phyloP scores from a whole-genome alignment of 2,888 invertebrate species.

The Drosophila conformis region DNA sequence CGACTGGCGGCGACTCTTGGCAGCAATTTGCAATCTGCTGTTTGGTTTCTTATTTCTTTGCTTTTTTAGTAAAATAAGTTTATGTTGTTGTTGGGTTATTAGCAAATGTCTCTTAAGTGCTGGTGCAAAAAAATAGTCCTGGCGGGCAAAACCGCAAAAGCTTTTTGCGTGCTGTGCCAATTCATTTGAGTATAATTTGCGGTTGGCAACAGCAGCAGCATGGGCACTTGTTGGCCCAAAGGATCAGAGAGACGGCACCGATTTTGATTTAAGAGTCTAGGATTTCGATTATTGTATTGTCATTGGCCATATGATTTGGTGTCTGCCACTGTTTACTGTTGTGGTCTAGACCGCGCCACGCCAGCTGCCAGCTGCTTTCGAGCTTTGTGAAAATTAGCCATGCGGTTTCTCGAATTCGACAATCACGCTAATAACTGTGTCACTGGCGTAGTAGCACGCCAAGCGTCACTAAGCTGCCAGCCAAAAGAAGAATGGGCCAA shows the following conservation, averaged over 20 bases:
- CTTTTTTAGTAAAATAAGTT: slow-evolving; percentile 27
- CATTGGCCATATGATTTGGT: slow-evolving; percentile 63
- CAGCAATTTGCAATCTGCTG: slow-evolving; percentile 68
- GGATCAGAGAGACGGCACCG: slow-evolving; percentile 61
- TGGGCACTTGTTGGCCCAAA: slow-evolving; percentile 59
- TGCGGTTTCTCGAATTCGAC: slow-evolving; percentile 63
- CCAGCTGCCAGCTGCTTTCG: slow-evolving; percentile 53
- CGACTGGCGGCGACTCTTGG: slow-evolving; percentile 11
- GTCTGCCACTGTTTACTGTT: slow-evolving; percentile 69
- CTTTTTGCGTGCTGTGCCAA: slow-evolving; percentile 60
- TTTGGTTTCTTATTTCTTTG: slow-evolving; percentile 11
- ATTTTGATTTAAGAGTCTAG: slow-evolving; percentile 67
- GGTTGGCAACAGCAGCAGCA: slow-evolving; percentile 49
- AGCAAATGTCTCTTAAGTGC: slow-evolving; percentile 28
- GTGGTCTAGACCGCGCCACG: slow-evolving; percentile 49
- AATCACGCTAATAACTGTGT: slow-evolving; percentile 79
- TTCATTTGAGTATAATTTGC: slow-evolving; percentile 78
- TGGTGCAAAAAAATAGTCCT: slow-evolving; percentile 28
- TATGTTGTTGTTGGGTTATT: slow-evolving; percentile 39
- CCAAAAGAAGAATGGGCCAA: slow-evolving; percentile 41
- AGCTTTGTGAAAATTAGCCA: slow-evolving; percentile 36
- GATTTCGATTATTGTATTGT: slow-evolving; percentile 53
- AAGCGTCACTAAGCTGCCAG: slow-evolving; percentile 68
- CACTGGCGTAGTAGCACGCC: slow-evolving; percentile 69
- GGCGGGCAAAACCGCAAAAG: slow-evolving; percentile 60